Base-by-base conservation (phyloP, 2,113 vertebrate species). In the Mugil cephalus region DNA sequence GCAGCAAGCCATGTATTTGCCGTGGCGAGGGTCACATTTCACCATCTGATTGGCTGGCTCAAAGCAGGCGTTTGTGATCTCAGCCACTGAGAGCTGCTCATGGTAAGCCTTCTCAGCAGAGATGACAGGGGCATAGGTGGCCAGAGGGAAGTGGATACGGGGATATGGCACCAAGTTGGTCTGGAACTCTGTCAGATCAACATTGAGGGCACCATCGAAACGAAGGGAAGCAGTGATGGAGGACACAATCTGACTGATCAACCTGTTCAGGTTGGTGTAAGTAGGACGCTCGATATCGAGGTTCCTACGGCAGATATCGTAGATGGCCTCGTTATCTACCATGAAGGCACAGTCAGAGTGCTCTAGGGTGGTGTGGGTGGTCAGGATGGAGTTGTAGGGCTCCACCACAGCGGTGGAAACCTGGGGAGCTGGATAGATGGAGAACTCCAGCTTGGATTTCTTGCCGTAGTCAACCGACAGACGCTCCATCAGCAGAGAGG, bases 371-470 rank as follows among this genome's bases (percentile, higher is more conserved):
- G 94, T 93, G 75, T 95, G 94, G 24, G 95, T 95, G 87, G 95
- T 95, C 71, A 96, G 92, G 85, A 96, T 88, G 55, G 94, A 83
- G 63, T 96, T 96, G 87, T 96, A 95, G 21, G 94, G 95, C 73
- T 95, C 95, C 21, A 95, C 95, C 50, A 95, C 86, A 4, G 95
- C 94, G 0, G 94, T 95, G 42, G 94, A 84, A 51, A 91, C 90
- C 65, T 92, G 92, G 55, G 89, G 91, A 53, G 96, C 96, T 0
- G 96, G 97, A 70, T 97, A 98, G 88, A 98, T 95, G 67, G 96
- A 95, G 84, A 98, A 97, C 84, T 98, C 96, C 11, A 98, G 91
- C 84, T 97, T 97, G 87, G 96, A 96, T 79, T 97, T 97, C 90
- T 96, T 98, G 64, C 96, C 96, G 0, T 96, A 98, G 59, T 98